Conservation (phyloP, 2,797 vertebrate genomes). For the Bovichtus variegatus region DNA sequence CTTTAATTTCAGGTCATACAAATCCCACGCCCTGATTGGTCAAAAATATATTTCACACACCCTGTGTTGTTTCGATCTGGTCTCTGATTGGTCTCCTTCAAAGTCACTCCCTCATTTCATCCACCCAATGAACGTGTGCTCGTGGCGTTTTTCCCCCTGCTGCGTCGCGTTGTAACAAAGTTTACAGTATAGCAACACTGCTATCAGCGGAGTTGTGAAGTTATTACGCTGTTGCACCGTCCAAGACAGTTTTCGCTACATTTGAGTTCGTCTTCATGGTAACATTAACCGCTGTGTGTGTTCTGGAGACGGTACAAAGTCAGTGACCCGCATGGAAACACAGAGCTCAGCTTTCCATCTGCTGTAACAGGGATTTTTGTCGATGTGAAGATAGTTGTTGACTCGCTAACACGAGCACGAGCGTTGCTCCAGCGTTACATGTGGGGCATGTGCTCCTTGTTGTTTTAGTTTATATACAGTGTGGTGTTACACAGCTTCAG, state of each 20-base stretch:
- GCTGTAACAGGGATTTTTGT: neutral
- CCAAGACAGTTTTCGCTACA: accelerated
- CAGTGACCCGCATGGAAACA: conserved; percentile 9
- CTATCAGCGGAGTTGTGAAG: neutral
- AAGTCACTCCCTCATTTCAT: conserved; percentile 31
- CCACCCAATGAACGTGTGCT: conserved; percentile 54
- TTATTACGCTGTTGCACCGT: accelerated
- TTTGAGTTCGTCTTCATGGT: neutral
- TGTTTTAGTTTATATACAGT: neutral
- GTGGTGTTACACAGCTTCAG: neutral
- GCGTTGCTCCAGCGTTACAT: conserved; percentile 18
- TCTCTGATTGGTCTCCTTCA: conserved; percentile 60
- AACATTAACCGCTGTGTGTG: neutral
- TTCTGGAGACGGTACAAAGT: neutral
- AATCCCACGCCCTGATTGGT: conserved; percentile 56
- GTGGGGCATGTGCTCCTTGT: conserved; percentile 25
- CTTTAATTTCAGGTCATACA: conserved; percentile 51
- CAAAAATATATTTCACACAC: accelerated
- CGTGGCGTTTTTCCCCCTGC: conserved; percentile 27
- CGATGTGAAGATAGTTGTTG: conserved; percentile 22
- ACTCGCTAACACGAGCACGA: conserved; percentile 13
- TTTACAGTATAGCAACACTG: conserved; percentile 54
- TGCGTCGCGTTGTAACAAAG: conserved; percentile 67
- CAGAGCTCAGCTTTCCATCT: conserved; percentile 18
- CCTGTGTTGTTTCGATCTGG: neutral